Conservation (phyloP, 2,888 invertebrate species). For the Noctua janthina region DNA sequence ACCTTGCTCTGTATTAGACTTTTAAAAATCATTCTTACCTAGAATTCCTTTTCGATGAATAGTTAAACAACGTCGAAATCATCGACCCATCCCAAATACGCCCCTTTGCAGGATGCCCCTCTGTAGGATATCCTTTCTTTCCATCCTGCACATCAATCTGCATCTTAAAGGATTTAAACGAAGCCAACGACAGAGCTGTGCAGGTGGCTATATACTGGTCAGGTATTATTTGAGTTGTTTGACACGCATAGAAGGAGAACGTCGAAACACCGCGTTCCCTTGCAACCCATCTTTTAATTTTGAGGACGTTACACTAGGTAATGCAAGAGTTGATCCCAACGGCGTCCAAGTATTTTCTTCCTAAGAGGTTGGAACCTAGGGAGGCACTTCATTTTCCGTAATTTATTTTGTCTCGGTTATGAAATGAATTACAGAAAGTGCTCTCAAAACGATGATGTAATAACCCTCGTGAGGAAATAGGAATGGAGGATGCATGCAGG, state of each 20-base stretch:
- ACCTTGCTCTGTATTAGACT: background rate
- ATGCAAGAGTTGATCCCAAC: background rate
- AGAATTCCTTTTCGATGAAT: background rate
- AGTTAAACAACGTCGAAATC: background rate
- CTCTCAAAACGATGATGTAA: background rate
- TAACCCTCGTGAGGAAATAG: background rate
- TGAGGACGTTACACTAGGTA: background rate
- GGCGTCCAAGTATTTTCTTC: background rate
- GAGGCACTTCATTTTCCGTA: background rate
- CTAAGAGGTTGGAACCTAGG: background rate
- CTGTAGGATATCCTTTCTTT: too few relatives aligned
- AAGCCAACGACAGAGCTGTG: too few relatives aligned
- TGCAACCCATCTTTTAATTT: slow-evolving; percentile 12
- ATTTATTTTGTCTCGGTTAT: background rate
- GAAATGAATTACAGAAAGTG: background rate
- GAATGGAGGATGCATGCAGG: background rate
- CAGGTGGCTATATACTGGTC: too few relatives aligned
- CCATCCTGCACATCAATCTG: too few relatives aligned
- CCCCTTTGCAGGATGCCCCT: too few relatives aligned
- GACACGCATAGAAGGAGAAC: background rate
- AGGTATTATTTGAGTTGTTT: too few relatives aligned
- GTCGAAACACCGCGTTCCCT: background rate
- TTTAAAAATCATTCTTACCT: background rate
- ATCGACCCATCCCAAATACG: too few relatives aligned
- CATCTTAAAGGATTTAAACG: too few relatives aligned